Evolutionary conservation across 2,888 invertebrate species (phyloP).

Genomic region (Megamerina dolium): DNA sequence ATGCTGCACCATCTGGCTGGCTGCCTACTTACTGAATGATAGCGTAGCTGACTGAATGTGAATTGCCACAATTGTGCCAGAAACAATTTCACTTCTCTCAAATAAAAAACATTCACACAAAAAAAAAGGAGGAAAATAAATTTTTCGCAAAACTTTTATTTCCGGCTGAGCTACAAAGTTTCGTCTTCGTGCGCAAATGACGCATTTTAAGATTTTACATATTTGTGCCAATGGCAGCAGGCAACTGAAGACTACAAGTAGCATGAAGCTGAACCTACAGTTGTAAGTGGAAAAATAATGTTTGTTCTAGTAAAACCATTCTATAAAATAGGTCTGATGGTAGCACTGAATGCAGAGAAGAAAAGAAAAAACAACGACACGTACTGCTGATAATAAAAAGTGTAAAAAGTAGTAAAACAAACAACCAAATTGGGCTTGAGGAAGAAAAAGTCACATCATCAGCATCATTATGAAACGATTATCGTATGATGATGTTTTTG

Average conservation of each 20-base stretch:
- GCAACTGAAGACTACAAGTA: constrained; percentile 2
- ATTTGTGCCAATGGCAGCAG: constrained; percentile 13
- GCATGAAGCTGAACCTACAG: background rate
- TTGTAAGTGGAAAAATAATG: constrained; percentile 1
- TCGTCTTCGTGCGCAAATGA: constrained; percentile 16
- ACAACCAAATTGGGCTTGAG: background rate
- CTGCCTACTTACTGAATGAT: background rate
- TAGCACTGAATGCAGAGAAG: no score
- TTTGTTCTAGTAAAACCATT: no score
- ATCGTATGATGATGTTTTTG: no score
- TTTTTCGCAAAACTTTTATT: constrained; percentile 15
- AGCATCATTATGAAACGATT: constrained; percentile 1
- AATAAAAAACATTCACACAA: no score
- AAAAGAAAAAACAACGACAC: no score
- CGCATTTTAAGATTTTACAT: constrained; percentile 15
- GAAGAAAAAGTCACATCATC: background rate
- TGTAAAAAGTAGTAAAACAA: no score
- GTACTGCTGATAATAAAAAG: no score
- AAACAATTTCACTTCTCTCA: no score
- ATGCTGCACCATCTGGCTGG: background rate
- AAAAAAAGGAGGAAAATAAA: no score
- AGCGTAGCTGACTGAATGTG: background rate
- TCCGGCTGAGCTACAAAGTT: constrained; percentile 9
- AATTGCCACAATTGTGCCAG: background rate
- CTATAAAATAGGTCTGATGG: no score